Base-by-base conservation (phyloP, 1,140 invertebrate genomes). In the Sesamia nonagrioides region DNA sequence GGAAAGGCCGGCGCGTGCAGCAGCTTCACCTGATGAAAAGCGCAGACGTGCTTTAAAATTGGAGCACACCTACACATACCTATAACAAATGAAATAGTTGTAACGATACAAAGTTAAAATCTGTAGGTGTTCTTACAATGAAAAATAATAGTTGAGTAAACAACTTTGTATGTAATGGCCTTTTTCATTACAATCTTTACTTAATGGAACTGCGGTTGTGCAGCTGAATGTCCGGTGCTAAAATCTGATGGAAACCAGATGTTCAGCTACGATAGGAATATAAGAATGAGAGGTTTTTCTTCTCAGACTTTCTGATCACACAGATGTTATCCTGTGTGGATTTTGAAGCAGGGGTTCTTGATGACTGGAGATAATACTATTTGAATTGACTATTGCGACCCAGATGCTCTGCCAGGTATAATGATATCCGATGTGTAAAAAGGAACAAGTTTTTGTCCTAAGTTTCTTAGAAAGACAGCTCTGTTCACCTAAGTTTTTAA, bases 21-120 rank as follows among this genome's bases (percentile, higher is more conserved):
- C 66, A 50, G 66, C 42, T 69, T 69, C 37, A 69, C 42, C 42
- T 69, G 66, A 69, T 33, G 40, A 15, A 69, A 69, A 50, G 42
- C 66, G 21, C 11, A 27, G 42, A 69, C 66, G 40, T 69, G 66
- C 18, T 69, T 27, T 15, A 69, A 50, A 33, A 48, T n/a, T 69
- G 17, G 40, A 69, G 18, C 42, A 48, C 66, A 7, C 9, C 37
- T 61, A 48, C 66, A 7, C 9, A 17, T 61, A 35, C 60, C 35
- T 40, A 37, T 69, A 69, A 69, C 17, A 50, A 33, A 40, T 45
- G 42, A 45, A 68, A 69, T 69, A 69, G 37, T 42, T 13, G 2
- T 17, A 21, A 9, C 35, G 37, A 21, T 40, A 66, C 61, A 69
- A 33, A 27, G 42, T 69, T 15, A 48, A 18, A 27, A 21, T 11